phyloP scores from a whole-genome alignment of 64 coral and sea anemone species.

The Hydrozoanthus tunicans region DNA sequence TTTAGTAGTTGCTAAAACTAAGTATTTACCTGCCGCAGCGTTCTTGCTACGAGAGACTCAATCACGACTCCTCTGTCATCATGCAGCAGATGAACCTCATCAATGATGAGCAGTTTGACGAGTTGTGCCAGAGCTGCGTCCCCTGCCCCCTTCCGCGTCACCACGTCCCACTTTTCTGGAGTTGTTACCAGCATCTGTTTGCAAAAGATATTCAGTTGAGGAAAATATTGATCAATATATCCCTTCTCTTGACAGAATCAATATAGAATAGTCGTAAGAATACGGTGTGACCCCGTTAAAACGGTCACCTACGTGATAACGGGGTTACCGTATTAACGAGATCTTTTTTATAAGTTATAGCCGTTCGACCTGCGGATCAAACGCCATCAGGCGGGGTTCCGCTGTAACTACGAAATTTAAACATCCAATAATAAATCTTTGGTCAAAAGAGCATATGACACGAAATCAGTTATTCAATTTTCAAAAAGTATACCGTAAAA shows the following conservation, averaged over 20 bases:
- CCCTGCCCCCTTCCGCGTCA: slow-evolving; percentile 92
- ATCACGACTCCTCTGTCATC: slow-evolving; percentile 96
- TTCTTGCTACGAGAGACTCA: slow-evolving; percentile 94
- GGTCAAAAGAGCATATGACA: not conserved
- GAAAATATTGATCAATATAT: not conserved
- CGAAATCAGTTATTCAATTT: too few relatives aligned
- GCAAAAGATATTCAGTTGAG: too few relatives aligned
- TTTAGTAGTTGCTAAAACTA: not conserved
- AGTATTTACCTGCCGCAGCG: slow-evolving; percentile 74
- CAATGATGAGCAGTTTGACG: slow-evolving; percentile 96
- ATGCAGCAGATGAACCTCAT: slow-evolving; percentile 94
- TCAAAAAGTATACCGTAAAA: too few relatives aligned
- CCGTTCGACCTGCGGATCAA: too few relatives aligned
- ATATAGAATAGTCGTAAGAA: too few relatives aligned
- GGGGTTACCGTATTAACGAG: too few relatives aligned
- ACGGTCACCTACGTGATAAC: too few relatives aligned
- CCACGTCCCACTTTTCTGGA: slow-evolving; percentile 98
- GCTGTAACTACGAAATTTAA: too few relatives aligned
- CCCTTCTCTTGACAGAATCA: too few relatives aligned
- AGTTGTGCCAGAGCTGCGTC: slow-evolving; percentile 90
- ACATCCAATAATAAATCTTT: not conserved
- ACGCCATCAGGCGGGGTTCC: too few relatives aligned
- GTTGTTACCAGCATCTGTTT: slow-evolving; percentile 95
- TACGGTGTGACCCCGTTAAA: too few relatives aligned
- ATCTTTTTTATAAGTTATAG: too few relatives aligned